Evolutionary conservation across 35 echinoderm and acorn worm genomes (phyloP).

Genomic region (Lytechinus pictus): DNA sequence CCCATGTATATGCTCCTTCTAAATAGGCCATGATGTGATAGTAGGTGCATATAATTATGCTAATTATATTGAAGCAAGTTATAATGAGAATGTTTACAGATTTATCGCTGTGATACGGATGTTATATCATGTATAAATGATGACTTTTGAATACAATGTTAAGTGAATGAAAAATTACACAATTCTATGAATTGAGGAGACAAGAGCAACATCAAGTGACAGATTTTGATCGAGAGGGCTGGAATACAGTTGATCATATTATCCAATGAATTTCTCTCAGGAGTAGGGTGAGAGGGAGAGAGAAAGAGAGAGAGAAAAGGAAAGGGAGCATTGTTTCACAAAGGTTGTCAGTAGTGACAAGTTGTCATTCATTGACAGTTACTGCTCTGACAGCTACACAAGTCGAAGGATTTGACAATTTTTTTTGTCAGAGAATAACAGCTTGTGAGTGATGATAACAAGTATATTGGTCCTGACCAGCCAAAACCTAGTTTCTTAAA

Average conservation of each 20-base stretch:
- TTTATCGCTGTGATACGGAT: neutral
- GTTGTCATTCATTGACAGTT: too few species aligned
- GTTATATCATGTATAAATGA: neutral
- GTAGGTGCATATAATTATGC: neutral
- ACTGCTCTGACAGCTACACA: too few species aligned
- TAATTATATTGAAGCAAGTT: neutral
- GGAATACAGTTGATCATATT: too few species aligned
- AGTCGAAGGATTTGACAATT: too few species aligned
- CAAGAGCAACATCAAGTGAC: neutral
- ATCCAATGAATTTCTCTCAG: neutral
- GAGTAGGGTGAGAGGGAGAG: neutral
- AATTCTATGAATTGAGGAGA: neutral
- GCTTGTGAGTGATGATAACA: too few species aligned
- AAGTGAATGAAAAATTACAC: neutral
- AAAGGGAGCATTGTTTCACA: too few species aligned
- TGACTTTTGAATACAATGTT: neutral
- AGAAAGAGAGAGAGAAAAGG: neutral
- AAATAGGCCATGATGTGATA: neutral
- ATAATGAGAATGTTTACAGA: neutral
- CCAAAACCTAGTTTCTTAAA: too few species aligned
- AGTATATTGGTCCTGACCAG: too few species aligned
- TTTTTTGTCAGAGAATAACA: too few species aligned
- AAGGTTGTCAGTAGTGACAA: too few species aligned
- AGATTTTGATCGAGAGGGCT: neutral
- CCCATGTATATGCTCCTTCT: neutral